A percentile compares a stretch with the other conserved stretches of the same genome.
phyloP scores from a whole-genome alignment of 2,113 vertebrate genomes.

The Podarcis raffonei region DNA sequence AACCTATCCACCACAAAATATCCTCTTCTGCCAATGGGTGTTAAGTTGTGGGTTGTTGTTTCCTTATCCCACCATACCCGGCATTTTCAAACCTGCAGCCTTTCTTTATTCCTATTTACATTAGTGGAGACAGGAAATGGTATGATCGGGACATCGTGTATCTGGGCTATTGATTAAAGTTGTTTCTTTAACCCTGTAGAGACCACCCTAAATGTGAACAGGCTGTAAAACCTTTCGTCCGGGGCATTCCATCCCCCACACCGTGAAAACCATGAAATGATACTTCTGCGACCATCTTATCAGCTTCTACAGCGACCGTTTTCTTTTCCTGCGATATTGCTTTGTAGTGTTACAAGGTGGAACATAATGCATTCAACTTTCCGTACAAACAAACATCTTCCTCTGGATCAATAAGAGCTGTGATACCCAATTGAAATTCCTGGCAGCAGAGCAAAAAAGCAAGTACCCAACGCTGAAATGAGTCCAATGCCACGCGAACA shows the following conservation, averaged over 20 bases:
- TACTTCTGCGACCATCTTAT: not conserved
- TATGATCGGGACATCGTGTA: no score
- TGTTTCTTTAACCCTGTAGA: no score
- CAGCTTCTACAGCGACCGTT: not conserved
- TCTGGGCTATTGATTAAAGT: no score
- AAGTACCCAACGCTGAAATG: not conserved
- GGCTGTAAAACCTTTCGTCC: not conserved
- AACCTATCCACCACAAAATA: no score
- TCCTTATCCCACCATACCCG: no score
- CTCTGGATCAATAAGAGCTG: slow-evolving; percentile 60
- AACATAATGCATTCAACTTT: slow-evolving; percentile 45
- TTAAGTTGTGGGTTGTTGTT: no score
- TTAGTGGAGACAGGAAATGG: no score
- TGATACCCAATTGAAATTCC: slow-evolving; percentile 59
- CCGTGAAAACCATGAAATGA: not conserved
- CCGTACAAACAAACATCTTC: slow-evolving; percentile 31
- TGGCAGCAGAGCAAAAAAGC: slow-evolving; percentile 60
- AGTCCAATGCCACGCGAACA: fast-evolving
- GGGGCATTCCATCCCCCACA: not conserved
- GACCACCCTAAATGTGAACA: no score
- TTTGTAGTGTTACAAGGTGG: slow-evolving; percentile 43
- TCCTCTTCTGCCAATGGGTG: no score
- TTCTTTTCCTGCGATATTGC: slow-evolving; percentile 50
- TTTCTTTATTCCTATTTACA: no score
- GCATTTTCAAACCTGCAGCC: no score